phyloP scores from a whole-genome alignment of 2,888 invertebrate genomes.

The Tinea pellionella region DNA sequence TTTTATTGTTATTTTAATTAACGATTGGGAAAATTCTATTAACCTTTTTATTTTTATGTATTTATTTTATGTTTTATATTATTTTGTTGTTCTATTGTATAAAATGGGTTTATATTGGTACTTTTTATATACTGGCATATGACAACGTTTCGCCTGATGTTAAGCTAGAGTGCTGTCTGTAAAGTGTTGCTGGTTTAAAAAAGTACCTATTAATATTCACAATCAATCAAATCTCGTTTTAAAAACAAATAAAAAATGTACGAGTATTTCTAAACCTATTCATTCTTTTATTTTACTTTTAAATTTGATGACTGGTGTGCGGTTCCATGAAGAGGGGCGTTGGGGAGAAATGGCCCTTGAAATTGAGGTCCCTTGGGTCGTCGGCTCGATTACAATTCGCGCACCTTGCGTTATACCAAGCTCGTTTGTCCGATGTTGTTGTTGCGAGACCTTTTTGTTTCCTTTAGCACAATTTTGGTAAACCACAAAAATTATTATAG shows the following conservation, averaged over 20 bases:
- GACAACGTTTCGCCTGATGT: too few relatives aligned
- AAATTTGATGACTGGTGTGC: slow-evolving; percentile 3
- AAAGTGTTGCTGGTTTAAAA: too few relatives aligned
- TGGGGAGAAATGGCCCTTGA: slow-evolving; percentile 62
- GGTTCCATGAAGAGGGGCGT: slow-evolving; percentile 28
- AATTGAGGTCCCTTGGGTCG: slow-evolving; percentile 40
- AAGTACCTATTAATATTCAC: too few relatives aligned
- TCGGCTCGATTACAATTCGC: slow-evolving; percentile 45
- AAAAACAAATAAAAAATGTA: not conserved
- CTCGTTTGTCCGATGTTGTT: not conserved
- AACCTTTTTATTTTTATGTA: too few relatives aligned
- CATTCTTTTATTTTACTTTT: not conserved
- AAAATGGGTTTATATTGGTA: too few relatives aligned
- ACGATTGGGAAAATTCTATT: too few relatives aligned
- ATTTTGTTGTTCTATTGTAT: too few relatives aligned
- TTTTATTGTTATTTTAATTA: not conserved
- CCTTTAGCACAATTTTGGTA: not conserved
- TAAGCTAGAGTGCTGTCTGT: too few relatives aligned
- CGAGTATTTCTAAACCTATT: not conserved
- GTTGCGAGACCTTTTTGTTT: not conserved
- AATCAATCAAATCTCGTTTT: not conserved
- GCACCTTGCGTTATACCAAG: slow-evolving; percentile 39
- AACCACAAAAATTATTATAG: not conserved
- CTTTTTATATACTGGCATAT: too few relatives aligned
- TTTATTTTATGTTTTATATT: too few relatives aligned